phyloP scores from a whole-genome alignment of 1,140 invertebrate genomes.

The Conopomorpha cramerella region DNA sequence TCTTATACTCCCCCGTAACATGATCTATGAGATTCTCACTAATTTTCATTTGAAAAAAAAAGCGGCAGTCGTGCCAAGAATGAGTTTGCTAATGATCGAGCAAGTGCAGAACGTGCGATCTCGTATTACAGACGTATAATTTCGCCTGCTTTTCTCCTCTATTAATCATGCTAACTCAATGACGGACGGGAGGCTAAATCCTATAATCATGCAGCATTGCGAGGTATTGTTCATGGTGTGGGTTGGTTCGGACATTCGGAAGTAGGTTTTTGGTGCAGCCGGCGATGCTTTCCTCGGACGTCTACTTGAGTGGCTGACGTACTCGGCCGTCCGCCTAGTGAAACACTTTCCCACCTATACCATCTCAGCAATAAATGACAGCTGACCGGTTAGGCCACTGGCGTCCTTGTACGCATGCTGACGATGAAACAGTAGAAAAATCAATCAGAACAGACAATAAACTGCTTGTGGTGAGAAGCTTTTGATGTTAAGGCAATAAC shows the following conservation, averaged over 20 bases:
- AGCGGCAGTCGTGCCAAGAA: constrained; percentile 17
- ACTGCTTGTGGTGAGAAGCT: too few relatives aligned
- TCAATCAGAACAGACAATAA: too few relatives aligned
- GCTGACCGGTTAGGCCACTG: too few relatives aligned
- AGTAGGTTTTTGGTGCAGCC: constrained; percentile 46
- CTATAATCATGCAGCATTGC: constrained; percentile 48
- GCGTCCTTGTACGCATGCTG: too few relatives aligned
- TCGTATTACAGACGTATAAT: constrained; percentile 29
- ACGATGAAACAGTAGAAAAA: too few relatives aligned
- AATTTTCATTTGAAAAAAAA: constrained; percentile 21
- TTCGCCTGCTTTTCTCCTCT: constrained; percentile 31
- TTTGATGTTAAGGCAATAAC: too few relatives aligned
- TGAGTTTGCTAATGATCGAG: constrained; percentile 24
- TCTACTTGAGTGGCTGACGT: too few relatives aligned
- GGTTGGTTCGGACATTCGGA: constrained; percentile 27
- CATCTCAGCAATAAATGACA: too few relatives aligned
- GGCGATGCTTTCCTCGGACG: constrained; percentile 24
- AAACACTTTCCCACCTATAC: too few relatives aligned
- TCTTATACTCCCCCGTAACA: too few relatives aligned
- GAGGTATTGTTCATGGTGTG: constrained; percentile 19
- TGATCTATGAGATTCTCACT: too few relatives aligned
- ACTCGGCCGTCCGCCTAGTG: too few relatives aligned
- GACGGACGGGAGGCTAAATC: constrained; percentile 32
- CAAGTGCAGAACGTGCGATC: constrained; percentile 27
- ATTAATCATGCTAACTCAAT: constrained; percentile 46